Conservation (phyloP, 2,888 invertebrate species). For the Hoplodrina blanda region DNA sequence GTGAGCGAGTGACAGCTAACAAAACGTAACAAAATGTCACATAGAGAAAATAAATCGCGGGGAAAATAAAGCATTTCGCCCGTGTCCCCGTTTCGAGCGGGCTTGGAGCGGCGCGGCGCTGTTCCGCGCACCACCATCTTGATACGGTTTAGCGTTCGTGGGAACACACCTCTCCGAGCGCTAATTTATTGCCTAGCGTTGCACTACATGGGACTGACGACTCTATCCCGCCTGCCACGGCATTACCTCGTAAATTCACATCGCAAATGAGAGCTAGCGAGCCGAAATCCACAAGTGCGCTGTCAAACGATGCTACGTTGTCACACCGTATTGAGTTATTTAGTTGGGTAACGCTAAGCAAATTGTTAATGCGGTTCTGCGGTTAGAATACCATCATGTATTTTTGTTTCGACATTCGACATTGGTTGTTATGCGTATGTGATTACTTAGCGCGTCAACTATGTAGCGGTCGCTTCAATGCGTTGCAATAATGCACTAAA, state of each 20-base stretch:
- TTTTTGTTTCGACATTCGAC: conserved; percentile 57
- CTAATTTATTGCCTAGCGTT: conserved; percentile 87
- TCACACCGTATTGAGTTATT: conserved; percentile 60
- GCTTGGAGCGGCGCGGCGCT: conserved; percentile 69
- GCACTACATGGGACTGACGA: conserved; percentile 88
- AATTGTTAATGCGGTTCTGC: conserved; percentile 62
- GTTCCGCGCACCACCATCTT: conserved; percentile 82
- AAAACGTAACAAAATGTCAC: conserved; percentile 86
- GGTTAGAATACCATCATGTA: conserved; percentile 50
- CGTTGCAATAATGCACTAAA: conserved; percentile 53
- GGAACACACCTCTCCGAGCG: conserved; percentile 82
- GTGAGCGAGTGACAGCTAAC: conserved; percentile 85
- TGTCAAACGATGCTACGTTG: conserved; percentile 66
- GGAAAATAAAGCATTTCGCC: conserved; percentile 86
- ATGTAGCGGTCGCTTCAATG: conserved; percentile 44
- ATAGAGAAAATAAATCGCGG: conserved; percentile 82
- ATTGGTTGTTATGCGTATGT: conserved; percentile 56
- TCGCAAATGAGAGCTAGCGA: conserved; percentile 71
- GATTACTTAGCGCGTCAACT: conserved; percentile 56
- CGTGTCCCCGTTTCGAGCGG: conserved; percentile 81
- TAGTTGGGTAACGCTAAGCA: conserved; percentile 54
- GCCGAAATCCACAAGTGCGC: conserved; percentile 64
- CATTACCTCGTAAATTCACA: conserved; percentile 79
- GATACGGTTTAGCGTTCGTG: conserved; percentile 87
- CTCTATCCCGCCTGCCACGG: conserved; percentile 81